These are phyloP conservation scores for Parelbella ahira DNA, from an alignment of 2,888 invertebrate genomes.

Conservation along the genomic window DNA sequence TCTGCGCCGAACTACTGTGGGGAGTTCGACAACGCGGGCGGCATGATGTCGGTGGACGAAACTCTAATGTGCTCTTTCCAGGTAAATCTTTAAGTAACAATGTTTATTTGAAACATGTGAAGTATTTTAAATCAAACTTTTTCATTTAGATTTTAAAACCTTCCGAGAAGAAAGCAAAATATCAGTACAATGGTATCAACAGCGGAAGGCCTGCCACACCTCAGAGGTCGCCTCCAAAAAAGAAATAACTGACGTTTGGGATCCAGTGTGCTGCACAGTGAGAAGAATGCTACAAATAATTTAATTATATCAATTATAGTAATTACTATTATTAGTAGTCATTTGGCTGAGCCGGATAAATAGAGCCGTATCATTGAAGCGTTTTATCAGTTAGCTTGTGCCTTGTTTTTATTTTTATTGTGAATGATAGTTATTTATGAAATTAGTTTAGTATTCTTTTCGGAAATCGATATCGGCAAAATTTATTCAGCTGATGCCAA, in stretches of 20 bases:
- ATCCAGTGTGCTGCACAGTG: conserved; percentile 77
- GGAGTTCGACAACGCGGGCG: conserved; percentile 99
- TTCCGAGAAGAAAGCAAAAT: conserved; percentile 99
- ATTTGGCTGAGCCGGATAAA: conserved; percentile 68
- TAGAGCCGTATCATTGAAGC: conserved; percentile 61
- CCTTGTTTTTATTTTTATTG: conserved; percentile 73
- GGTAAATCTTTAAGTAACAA: conserved; percentile 72
- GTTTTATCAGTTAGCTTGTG: conserved; percentile 75
- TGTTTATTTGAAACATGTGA: no score
- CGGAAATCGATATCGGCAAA: conserved; percentile 44
- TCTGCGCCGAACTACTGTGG: conserved; percentile 99
- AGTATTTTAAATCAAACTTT: no score
- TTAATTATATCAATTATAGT: conserved; percentile 75
- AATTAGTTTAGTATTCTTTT: conserved; percentile 64
- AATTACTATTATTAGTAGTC: conserved; percentile 69
- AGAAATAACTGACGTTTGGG: conserved; percentile 83
- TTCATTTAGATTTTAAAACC: conserved; percentile 99
- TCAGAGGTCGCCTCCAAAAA: conserved; percentile 87
- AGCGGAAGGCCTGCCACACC: conserved; percentile 92
- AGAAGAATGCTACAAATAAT: conserved; percentile 76
- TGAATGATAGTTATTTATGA: conserved; percentile 77
- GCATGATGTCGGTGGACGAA: conserved; percentile 99
- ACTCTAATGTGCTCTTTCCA: conserved; percentile 99
- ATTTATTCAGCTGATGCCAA: conserved; percentile 66
- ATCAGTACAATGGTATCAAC: conserved; percentile 95